Percentiles rank a stretch among this genome's conserved stretches.
Evolutionary conservation across 2,113 vertebrate genomes (phyloP).

Genomic region (Heptranchias perlo): DNA sequence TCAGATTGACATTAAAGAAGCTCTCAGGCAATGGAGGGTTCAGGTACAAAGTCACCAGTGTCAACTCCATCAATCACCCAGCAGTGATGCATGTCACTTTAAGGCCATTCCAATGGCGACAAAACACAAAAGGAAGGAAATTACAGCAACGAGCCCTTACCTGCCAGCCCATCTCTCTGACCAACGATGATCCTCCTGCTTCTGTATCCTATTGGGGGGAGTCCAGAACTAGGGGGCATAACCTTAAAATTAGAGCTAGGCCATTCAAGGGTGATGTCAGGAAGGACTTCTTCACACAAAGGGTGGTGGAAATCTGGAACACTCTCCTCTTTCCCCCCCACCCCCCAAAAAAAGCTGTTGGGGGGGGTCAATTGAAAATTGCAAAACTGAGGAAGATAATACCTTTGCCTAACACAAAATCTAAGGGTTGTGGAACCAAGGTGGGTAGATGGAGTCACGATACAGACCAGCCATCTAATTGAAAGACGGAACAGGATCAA

Average conservation of each 20-base stretch:
- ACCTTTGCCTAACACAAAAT: background rate
- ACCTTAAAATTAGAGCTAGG: too few species aligned
- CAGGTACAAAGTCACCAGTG: background rate
- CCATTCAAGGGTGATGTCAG: background rate
- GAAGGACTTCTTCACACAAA: background rate
- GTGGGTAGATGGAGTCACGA: background rate
- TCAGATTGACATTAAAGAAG: background rate
- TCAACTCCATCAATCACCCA: background rate
- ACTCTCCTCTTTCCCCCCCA: too few species aligned
- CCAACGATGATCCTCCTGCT: background rate
- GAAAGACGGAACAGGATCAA: background rate
- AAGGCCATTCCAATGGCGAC: background rate
- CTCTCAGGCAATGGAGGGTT: background rate
- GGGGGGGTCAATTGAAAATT: background rate
- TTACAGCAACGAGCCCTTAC: background rate
- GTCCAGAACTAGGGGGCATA: too few species aligned
- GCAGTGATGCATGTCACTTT: background rate
- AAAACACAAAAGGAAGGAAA: background rate
- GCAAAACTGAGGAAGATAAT: background rate
- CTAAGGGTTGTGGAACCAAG: background rate
- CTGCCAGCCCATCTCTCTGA: background rate
- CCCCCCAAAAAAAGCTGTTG: background rate
- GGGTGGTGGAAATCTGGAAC: background rate
- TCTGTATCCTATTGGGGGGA: background rate
- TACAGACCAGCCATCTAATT: background rate